Evolutionary conservation across 1,140 invertebrate genomes (phyloP).

Genomic region (Hesperophylax magnus): DNA sequence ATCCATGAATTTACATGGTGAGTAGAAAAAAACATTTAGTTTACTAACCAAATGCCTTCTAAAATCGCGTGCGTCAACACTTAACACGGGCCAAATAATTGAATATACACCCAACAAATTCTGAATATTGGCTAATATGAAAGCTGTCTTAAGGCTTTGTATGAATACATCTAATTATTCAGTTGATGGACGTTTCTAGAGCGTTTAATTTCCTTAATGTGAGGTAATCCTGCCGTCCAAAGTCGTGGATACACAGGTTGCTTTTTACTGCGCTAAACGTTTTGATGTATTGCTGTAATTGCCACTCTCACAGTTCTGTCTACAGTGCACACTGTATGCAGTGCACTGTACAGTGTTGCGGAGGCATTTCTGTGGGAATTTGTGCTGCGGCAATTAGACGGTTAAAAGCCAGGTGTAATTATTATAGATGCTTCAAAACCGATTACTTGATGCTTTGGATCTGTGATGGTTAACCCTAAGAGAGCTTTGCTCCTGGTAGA

Average conservation of each 20-base stretch:
- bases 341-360: not conserved
- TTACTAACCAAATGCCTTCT: too few species aligned
- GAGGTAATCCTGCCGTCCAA: not conserved
- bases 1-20: too few species aligned
- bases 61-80: too few species aligned
- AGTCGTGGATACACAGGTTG: not conserved
- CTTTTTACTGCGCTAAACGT: constrained; percentile 23
- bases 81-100: too few species aligned
- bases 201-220: constrained; percentile 14
- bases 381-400: constrained; percentile 24
- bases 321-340: not conserved
- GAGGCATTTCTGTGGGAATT: constrained; percentile 26
- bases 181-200: constrained; percentile 26
- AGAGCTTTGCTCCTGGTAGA: not conserved
- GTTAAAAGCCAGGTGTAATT: constrained; percentile 24
- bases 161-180: constrained; percentile 16
- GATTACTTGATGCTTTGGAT: constrained; percentile 7
- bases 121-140: too few species aligned
- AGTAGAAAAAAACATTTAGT: too few species aligned
- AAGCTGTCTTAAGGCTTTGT: too few species aligned
- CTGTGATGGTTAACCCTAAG: not conserved
- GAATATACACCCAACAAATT: too few species aligned
- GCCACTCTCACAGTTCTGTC: not conserved
- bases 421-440: constrained; percentile 20
- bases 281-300: not conserved